phyloP scores from a whole-genome alignment of 2,797 vertebrate genomes.

The Forpus xanthops region DNA sequence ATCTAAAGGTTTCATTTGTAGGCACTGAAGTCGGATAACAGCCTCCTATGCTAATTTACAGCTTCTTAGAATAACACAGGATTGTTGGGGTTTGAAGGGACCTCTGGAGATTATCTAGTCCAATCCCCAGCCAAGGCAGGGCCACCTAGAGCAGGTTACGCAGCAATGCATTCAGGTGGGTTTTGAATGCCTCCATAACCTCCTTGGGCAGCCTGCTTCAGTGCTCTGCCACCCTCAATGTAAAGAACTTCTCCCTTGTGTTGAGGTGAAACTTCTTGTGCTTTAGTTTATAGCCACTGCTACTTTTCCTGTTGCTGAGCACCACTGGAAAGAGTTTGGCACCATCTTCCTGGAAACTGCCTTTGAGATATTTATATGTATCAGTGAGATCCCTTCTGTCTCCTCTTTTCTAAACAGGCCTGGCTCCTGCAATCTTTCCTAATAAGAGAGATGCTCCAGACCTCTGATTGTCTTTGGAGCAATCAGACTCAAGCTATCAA shows the following conservation, averaged over 20 bases:
- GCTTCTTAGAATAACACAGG: too few relatives aligned
- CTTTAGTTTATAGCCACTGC: not conserved
- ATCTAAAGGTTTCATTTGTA: too few relatives aligned
- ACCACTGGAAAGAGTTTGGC: not conserved
- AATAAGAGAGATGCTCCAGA: not conserved
- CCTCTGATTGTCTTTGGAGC: not conserved
- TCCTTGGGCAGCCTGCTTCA: not conserved
- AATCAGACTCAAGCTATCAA: not conserved
- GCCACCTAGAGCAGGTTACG: not conserved
- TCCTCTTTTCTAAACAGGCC: not conserved
- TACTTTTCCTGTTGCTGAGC: not conserved
- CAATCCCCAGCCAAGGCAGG: too few relatives aligned
- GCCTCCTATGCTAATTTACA: too few relatives aligned
- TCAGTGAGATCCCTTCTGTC: not conserved
- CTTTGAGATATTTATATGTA: not conserved
- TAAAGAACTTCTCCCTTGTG: not conserved
- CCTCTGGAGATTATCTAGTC: too few relatives aligned
- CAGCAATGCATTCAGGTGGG: not conserved
- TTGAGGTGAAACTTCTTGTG: not conserved
- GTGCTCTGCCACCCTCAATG: not conserved
- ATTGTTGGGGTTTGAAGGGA: too few relatives aligned
- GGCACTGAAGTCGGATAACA: too few relatives aligned
- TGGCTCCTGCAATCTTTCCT: not conserved
- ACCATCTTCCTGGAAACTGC: not conserved
- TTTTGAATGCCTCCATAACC: not conserved